Conservation (phyloP, 2,113 vertebrate genomes). For the Cervus canadensis region DNA sequence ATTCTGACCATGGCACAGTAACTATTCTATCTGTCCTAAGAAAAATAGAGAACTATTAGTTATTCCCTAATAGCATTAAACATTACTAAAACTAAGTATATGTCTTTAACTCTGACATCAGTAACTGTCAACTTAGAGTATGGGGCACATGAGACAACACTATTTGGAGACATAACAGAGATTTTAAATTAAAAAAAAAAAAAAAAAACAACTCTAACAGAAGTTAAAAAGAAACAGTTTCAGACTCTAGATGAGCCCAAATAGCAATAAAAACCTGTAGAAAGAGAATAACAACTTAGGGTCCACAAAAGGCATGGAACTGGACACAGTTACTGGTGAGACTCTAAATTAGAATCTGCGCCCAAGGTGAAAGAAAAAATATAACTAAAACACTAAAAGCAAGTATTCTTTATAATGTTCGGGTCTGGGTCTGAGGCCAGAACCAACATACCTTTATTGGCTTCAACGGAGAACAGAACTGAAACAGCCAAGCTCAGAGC, state of each 20-base stretch:
- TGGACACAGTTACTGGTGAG: background rate
- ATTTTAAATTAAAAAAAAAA: background rate
- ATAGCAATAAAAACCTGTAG: background rate
- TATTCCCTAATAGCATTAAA: background rate
- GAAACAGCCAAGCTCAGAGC: background rate
- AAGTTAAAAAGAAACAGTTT: slow-evolving; percentile 21
- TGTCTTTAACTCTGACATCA: background rate
- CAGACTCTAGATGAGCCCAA: background rate
- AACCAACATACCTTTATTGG: slow-evolving; percentile 16
- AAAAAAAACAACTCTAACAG: background rate
- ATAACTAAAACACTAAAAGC: background rate
- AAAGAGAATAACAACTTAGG: background rate
- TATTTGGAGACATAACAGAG: background rate
- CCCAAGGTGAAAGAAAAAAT: slow-evolving; percentile 32
- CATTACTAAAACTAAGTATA: background rate
- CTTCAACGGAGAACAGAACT: background rate
- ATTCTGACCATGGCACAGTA: background rate
- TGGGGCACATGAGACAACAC: background rate
- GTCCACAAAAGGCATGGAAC: background rate
- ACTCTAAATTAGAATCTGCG: slow-evolving; percentile 38
- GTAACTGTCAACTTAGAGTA: background rate
- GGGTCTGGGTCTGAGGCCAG: slow-evolving; percentile 14
- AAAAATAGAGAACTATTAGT: background rate
- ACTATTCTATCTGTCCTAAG: background rate
- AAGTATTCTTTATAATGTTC: background rate